Conservation (phyloP, 2,113 vertebrate species). For the Sisor rabdophorus region DNA sequence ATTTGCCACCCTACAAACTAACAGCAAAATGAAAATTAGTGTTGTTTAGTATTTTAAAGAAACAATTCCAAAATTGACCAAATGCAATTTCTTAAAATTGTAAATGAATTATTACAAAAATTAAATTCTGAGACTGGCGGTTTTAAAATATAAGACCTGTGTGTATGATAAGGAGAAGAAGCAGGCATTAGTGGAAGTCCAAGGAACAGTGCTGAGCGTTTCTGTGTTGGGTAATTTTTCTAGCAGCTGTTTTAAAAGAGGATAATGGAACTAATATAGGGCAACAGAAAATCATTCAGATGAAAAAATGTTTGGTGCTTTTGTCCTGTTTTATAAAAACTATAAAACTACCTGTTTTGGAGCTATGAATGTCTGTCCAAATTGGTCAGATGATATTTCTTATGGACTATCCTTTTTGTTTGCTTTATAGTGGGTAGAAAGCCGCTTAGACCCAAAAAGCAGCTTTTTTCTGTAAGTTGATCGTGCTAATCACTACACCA, state of each 20-base stretch:
- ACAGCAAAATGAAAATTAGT: too few relatives aligned
- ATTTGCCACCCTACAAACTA: too few relatives aligned
- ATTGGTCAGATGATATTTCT: neutral
- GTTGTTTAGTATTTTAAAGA: too few relatives aligned
- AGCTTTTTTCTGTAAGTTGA: too few relatives aligned
- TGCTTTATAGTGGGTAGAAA: neutral
- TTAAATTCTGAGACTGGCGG: neutral
- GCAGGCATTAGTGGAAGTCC: neutral
- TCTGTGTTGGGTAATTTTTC: neutral
- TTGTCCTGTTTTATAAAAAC: conserved; percentile 16
- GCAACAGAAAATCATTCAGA: neutral
- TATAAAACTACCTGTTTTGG: conserved; percentile 4
- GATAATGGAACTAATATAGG: neutral
- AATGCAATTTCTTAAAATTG: too few relatives aligned
- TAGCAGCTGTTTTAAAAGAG: neutral
- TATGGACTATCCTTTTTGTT: conserved; percentile 2
- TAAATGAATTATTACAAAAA: too few relatives aligned
- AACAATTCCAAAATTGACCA: too few relatives aligned
- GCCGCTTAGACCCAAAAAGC: conserved; percentile 1
- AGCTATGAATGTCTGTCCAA: neutral
- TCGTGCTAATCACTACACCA: neutral
- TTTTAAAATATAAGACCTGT: neutral
- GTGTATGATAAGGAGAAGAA: neutral
- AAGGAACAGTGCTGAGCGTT: too few relatives aligned
- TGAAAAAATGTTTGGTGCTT: neutral